Percentiles rank a stretch among this genome's conserved stretches.
Evolutionary conservation across 2,888 invertebrate genomes (phyloP).

Genomic region (Alitta virens): DNA sequence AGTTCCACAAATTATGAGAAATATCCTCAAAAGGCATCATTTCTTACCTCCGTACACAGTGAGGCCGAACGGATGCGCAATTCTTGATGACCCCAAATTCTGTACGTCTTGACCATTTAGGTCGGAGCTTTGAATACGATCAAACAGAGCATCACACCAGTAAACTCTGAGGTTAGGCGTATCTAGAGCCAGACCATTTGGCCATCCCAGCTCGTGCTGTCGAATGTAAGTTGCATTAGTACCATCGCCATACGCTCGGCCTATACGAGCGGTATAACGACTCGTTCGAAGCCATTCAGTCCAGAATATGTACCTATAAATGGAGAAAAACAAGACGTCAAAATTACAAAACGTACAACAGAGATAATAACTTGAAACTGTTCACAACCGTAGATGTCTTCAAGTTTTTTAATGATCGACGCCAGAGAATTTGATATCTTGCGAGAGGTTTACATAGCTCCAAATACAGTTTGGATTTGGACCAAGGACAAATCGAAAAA

Average conservation of each 20-base stretch:
- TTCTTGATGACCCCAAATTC: slow-evolving; percentile 86
- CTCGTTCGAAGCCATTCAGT: slow-evolving; percentile 58
- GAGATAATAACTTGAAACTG: too few relatives aligned
- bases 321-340: too few relatives aligned
- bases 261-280: slow-evolving; percentile 95
- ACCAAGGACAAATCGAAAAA: too few relatives aligned
- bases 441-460: too few relatives aligned
- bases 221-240: slow-evolving; percentile 81
- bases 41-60: slow-evolving; percentile 64
- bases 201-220: slow-evolving; percentile 92
- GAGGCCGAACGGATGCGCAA: slow-evolving; percentile 66
- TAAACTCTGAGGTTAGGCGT: slow-evolving; percentile 83
- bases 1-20: background rate
- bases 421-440: too few relatives aligned
- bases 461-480: too few relatives aligned
- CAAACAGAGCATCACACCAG: slow-evolving; percentile 95
- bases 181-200: slow-evolving; percentile 93
- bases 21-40: background rate
- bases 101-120: slow-evolving; percentile 87
- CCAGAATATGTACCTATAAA: slow-evolving; percentile 46
- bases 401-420: too few relatives aligned
- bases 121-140: slow-evolving; percentile 84
- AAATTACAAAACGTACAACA: too few relatives aligned
- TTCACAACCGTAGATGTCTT: too few relatives aligned
- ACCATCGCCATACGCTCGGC: slow-evolving; percentile 87